A percentile compares a stretch with the other conserved stretches of the same genome.
Evolutionary conservation across 2,888 invertebrate species (phyloP).

Genomic region (Drosophila kuntzei): DNA sequence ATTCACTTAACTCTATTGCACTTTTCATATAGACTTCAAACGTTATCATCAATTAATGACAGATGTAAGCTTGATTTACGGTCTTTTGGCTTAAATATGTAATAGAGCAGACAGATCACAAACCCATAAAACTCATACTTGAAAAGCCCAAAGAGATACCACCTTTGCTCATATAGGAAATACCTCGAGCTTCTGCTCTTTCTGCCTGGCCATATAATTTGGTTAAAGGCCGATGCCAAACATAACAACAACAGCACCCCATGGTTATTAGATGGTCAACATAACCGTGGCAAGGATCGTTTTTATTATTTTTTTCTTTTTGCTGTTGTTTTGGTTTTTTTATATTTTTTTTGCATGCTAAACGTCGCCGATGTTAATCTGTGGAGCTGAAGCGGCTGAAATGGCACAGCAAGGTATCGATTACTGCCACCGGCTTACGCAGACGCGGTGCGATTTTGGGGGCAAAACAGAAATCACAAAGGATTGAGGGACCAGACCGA

Average conservation of each 20-base stretch:
- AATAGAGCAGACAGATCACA: constrained; percentile 24
- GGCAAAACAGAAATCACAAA: constrained; percentile 59
- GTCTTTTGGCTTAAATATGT: constrained; percentile 2
- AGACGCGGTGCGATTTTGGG: constrained; percentile 47
- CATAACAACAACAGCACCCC: constrained; percentile 57
- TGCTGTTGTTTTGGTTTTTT: constrained; percentile 17
- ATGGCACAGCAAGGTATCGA: constrained; percentile 73
- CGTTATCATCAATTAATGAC: constrained; percentile 21
- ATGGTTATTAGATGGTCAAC: constrained; percentile 79
- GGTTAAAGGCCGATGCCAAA: constrained; percentile 63
- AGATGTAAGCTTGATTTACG: constrained; percentile 3
- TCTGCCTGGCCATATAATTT: constrained; percentile 70
- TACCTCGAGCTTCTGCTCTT: constrained; percentile 28
- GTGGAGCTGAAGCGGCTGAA: constrained; percentile 32
- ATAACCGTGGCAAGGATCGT: constrained; percentile 57
- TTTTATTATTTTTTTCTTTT: constrained; percentile 15
- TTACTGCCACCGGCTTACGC: constrained; percentile 79
- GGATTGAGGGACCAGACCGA: constrained; percentile 39
- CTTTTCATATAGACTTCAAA: constrained; percentile 9
- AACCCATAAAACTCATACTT: constrained; percentile 33
- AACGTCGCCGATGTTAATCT: constrained; percentile 76
- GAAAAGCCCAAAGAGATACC: constrained; percentile 31
- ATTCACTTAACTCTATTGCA: constrained; percentile 4
- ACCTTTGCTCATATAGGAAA: constrained; percentile 34
- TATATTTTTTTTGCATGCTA: constrained; percentile 61